Conservation (phyloP, 2,113 vertebrate genomes). For the Pyrgilauda ruficollis region DNA sequence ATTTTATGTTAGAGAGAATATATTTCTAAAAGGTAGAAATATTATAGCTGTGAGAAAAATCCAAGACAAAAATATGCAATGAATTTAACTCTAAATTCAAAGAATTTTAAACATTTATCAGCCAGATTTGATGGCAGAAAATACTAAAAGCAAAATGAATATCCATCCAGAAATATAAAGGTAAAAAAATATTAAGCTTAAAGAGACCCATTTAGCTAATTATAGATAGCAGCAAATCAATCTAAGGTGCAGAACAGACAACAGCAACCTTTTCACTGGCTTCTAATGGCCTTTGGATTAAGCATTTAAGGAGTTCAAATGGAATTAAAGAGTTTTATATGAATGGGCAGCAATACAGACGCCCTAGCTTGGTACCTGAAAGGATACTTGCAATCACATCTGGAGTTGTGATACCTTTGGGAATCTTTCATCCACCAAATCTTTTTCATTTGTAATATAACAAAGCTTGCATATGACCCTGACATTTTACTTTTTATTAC, state of each 20-base stretch:
- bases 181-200: background rate
- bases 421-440: background rate
- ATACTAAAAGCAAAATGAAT: background rate
- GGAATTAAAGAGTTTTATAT: background rate
- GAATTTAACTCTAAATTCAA: background rate
- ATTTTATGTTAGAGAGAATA: background rate
- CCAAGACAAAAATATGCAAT: background rate
- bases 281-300: background rate
- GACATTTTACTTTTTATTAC: slow-evolving; percentile 21
- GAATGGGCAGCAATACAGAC: background rate
- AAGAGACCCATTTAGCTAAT: background rate
- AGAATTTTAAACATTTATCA: background rate
- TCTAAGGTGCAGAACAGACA: background rate
- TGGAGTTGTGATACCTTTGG: background rate
- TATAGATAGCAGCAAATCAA: background rate
- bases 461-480: background rate
- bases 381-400: background rate
- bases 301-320: background rate
- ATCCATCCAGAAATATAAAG: background rate
- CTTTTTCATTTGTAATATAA: background rate
- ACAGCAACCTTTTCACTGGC: background rate
- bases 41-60: background rate
- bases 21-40: background rate
- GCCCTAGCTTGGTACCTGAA: background rate
- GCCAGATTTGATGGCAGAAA: background rate